These are phyloP conservation scores for Ascidia mentula DNA, from an alignment of 23 tunicate genomes.

Conservation along the genomic window DNA sequence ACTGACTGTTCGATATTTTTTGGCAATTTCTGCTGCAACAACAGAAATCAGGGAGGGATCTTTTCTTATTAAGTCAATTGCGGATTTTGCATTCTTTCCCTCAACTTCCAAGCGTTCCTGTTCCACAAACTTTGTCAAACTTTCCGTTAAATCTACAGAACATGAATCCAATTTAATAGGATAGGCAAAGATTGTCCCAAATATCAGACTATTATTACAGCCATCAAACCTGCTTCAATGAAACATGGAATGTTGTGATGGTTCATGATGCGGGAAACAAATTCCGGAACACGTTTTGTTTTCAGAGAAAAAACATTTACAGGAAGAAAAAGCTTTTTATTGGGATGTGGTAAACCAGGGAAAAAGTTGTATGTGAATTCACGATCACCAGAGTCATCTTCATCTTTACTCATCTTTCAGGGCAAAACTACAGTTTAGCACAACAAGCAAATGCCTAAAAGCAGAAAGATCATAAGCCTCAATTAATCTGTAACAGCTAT, in stretches of 20 bases:
- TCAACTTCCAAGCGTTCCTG: slow-evolving; percentile 28
- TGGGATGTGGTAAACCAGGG: slow-evolving; percentile 20
- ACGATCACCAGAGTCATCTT: slow-evolving; percentile 18
- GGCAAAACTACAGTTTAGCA: too few species aligned
- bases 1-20: slow-evolving; percentile 63
- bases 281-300: slow-evolving; percentile 48
- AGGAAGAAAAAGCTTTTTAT: slow-evolving; percentile 26
- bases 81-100: slow-evolving; percentile 15
- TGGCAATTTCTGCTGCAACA: slow-evolving; percentile 46
- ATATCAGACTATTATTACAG: too few species aligned
- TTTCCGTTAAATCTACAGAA: slow-evolving; percentile 29
- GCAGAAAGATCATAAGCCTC: too few species aligned
- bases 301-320: slow-evolving; percentile 29
- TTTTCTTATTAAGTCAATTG: slow-evolving; percentile 16
- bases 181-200: background rate
- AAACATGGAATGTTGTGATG: slow-evolving; percentile 73
- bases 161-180: too few species aligned
- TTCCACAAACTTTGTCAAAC: slow-evolving; percentile 49
- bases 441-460: too few species aligned
- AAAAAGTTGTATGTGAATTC: slow-evolving; percentile 37
- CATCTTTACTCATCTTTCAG: background rate
- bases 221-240: slow-evolving; percentile 55
- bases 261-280: slow-evolving; percentile 65
- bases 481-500: too few species aligned
- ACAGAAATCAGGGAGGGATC: slow-evolving; percentile 30